Conservation (phyloP, 1,140 invertebrate species). For the Pinna nobilis region DNA sequence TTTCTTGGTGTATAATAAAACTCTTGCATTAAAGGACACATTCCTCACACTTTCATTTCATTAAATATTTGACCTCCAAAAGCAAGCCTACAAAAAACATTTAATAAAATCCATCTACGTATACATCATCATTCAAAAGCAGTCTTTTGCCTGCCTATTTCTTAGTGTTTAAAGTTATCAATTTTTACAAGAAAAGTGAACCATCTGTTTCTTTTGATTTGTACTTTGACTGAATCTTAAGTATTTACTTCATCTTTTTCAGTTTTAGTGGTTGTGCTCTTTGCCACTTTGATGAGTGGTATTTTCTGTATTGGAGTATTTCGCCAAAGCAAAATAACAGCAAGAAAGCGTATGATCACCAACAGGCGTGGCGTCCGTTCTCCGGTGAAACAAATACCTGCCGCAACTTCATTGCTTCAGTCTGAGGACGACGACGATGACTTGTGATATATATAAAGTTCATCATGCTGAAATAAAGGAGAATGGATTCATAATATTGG, state of each 20-base stretch:
- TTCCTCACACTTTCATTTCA: no score
- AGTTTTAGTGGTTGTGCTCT: conserved; percentile 46
- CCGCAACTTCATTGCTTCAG: neutral
- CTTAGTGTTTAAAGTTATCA: no score
- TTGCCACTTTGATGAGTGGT: conserved; percentile 36
- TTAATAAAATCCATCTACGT: no score
- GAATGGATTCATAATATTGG: no score
- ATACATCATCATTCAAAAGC: no score
- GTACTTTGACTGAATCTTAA: neutral
- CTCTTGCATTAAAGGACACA: no score
- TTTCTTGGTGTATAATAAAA: no score
- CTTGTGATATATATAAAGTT: neutral
- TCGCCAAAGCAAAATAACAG: conserved; percentile 34
- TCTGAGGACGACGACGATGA: conserved; percentile 14
- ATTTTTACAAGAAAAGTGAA: no score
- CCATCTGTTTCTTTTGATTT: neutral
- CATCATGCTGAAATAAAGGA: neutral
- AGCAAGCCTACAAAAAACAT: no score
- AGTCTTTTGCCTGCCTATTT: no score
- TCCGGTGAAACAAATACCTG: neutral
- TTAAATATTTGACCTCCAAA: no score
- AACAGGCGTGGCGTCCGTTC: neutral
- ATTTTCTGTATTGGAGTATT: conserved; percentile 45
- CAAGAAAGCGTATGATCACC: neutral
- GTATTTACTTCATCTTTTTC: conserved; percentile 22